Conservation (phyloP, 2,888 invertebrate genomes). For the Dione vanillae region DNA sequence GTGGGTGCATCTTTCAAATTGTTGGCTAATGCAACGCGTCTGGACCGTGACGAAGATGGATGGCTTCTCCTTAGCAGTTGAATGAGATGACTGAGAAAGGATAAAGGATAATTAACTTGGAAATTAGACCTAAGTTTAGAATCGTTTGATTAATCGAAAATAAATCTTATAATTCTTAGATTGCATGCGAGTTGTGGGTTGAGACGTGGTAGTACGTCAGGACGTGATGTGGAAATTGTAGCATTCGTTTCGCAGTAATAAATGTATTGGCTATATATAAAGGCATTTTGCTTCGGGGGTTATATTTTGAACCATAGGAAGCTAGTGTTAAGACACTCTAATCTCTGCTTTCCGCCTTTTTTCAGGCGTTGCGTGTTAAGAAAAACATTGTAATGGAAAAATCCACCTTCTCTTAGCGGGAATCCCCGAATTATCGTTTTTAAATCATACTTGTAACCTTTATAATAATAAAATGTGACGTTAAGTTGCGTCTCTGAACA, state of each 20-base stretch:
- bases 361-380: no score
- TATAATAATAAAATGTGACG: no score
- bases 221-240: conserved; percentile 9
- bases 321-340: no score
- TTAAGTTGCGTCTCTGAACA: no score
- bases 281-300: no score
- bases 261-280: background rate
- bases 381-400: no score
- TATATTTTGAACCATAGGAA: no score
- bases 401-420: no score
- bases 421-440: no score
- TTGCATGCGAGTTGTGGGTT: conserved; percentile 14
- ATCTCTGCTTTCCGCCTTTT: no score
- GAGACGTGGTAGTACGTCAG: background rate
- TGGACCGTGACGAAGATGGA: conserved; percentile 78
- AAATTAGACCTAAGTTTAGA: conserved; percentile 48
- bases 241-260: conserved; percentile 9
- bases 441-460: no score
- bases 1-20: conserved; percentile 53
- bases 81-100: conserved; percentile 63
- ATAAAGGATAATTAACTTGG: conserved; percentile 51
- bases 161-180: conserved; percentile 37
- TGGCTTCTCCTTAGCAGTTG: conserved; percentile 70
- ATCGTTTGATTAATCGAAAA: conserved; percentile 36
- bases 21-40: conserved; percentile 75